A percentile compares a stretch with the other conserved stretches of the same genome.
Evolutionary conservation across 2,797 vertebrate species (phyloP).

Genomic region (Rhabdomys pumilio): DNA sequence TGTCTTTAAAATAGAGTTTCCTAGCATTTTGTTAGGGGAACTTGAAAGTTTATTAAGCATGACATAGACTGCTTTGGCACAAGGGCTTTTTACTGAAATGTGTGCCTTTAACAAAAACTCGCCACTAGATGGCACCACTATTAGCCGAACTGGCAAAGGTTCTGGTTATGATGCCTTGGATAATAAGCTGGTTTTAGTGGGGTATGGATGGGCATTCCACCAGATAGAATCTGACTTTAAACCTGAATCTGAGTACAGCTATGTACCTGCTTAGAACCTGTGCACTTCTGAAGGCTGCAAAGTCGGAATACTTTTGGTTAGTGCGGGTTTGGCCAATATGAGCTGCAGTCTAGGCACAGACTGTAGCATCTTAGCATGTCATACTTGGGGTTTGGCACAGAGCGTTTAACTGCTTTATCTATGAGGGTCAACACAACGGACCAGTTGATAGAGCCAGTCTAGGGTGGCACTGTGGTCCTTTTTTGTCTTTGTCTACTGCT

Average conservation of each 20-base stretch:
- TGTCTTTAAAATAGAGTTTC: not conserved
- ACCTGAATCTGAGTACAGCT: not conserved
- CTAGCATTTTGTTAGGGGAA: not conserved
- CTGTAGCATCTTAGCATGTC: not conserved
- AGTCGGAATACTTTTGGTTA: not conserved
- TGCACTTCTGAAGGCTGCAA: not conserved
- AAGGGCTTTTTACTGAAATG: not conserved
- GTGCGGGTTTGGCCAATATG: not conserved
- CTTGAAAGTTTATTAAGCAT: not conserved
- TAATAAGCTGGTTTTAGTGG: not conserved
- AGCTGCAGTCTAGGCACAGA: not conserved
- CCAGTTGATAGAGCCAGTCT: not conserved
- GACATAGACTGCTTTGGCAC: no score
- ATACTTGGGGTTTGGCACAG: no score
- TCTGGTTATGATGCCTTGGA: not conserved
- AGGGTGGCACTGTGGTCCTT: not conserved
- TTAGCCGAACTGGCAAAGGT: not conserved
- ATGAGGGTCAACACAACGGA: not conserved
- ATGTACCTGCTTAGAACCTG: not conserved
- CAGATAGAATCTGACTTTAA: not conserved
- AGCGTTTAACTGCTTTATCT: no score
- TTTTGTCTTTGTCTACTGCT: not conserved
- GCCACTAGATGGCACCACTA: slow-evolving; percentile 61
- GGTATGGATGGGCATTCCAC: not conserved
- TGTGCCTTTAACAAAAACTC: not conserved